Conservation (phyloP, 2,888 invertebrate species). For the Pandemis cinnamomeana region DNA sequence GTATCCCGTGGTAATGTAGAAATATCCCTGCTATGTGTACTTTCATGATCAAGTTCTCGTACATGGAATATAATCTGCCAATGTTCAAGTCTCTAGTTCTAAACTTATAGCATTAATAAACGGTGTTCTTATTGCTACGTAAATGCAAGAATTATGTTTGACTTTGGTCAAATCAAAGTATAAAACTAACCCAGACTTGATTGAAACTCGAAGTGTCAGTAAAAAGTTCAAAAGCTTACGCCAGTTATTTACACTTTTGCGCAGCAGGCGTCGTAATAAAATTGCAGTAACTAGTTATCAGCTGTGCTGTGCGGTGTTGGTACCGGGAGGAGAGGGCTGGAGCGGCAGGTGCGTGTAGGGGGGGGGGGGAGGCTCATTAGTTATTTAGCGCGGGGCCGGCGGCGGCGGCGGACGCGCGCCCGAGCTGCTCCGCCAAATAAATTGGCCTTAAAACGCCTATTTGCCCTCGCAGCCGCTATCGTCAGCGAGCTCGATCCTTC, state of each 20-base stretch:
- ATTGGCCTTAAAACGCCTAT: slow-evolving; percentile 38
- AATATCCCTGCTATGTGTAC: no score
- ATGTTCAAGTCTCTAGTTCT: no score
- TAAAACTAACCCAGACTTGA: neutral
- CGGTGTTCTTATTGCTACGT: neutral
- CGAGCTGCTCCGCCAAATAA: slow-evolving; percentile 49
- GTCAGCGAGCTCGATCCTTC: slow-evolving; percentile 31
- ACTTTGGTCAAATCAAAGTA: neutral
- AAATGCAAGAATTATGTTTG: neutral
- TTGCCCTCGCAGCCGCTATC: slow-evolving; percentile 30
- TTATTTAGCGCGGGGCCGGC: slow-evolving; percentile 42
- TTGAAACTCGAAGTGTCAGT: neutral
- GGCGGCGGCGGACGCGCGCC: slow-evolving; percentile 64
- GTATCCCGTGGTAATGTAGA: no score
- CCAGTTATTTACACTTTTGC: neutral
- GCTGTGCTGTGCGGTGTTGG: slow-evolving; percentile 12
- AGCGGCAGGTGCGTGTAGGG: slow-evolving; percentile 43
- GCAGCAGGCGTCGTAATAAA: neutral
- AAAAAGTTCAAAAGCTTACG: neutral
- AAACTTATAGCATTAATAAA: no score
- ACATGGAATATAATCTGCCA: no score
- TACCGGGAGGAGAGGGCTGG: neutral
- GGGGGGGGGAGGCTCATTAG: slow-evolving; percentile 40
- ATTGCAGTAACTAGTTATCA: slow-evolving; percentile 25
- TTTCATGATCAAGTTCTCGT: no score